phyloP scores from a whole-genome alignment of 53 echinoderm and acorn worm genomes.

The Luidia sarsii region DNA sequence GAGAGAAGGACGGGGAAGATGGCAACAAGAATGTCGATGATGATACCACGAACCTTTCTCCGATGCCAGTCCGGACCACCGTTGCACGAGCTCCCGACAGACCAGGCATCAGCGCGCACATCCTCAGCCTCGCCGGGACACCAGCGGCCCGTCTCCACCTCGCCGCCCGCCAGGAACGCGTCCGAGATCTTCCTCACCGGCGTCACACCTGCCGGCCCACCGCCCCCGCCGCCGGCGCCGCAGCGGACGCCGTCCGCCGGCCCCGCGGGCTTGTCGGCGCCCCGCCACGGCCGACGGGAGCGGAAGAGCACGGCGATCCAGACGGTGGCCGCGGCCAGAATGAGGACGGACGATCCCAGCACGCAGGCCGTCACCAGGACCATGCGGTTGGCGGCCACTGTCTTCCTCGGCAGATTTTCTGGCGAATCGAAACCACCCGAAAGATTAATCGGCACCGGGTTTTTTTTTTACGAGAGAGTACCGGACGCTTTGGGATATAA shows the following conservation, averaged over 20 bases:
- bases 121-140: conserved; percentile 16
- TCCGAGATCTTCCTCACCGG: conserved; percentile 19
- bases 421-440: too few relatives aligned
- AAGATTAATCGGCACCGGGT: too few relatives aligned
- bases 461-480: too few relatives aligned
- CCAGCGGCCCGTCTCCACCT: conserved; percentile 28
- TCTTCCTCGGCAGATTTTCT: too few relatives aligned
- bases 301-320: background rate
- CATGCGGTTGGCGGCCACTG: too few relatives aligned
- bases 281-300: too few relatives aligned
- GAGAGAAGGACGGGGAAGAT: too few relatives aligned
- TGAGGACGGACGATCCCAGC: background rate
- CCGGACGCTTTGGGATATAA: too few relatives aligned
- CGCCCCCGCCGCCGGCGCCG: conserved; percentile 6
- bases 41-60: background rate
- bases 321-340: conserved; percentile 4
- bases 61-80: background rate
- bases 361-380: conserved; percentile 8
- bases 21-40: too few relatives aligned
- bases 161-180: conserved; percentile 21
- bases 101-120: conserved; percentile 1
- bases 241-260: background rate
- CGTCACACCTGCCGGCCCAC: background rate
- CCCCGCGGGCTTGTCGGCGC: background rate
- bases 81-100: conserved; percentile 12